These are phyloP conservation scores for Numida meleagris DNA, from an alignment of 2,113 vertebrate species.

Conservation along the genomic window DNA sequence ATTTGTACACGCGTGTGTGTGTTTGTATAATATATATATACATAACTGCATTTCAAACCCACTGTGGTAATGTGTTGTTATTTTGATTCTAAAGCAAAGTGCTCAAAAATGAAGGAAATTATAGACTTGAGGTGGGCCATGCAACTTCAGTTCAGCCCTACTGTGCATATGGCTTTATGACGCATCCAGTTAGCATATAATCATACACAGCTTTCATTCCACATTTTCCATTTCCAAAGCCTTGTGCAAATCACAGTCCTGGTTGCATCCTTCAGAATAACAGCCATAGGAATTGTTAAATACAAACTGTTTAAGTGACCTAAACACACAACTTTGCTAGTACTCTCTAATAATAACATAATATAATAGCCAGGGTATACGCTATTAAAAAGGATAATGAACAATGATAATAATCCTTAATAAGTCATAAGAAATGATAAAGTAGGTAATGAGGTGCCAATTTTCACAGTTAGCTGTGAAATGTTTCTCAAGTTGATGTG, in stretches of 20 bases:
- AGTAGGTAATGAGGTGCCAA: conserved; percentile 38
- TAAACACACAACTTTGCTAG: conserved; percentile 24
- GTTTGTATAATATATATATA: neutral
- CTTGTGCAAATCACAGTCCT: conserved; percentile 20
- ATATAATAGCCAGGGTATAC: conserved; percentile 1
- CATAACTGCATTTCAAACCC: neutral
- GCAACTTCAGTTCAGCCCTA: neutral
- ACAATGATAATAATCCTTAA: conserved; percentile 49
- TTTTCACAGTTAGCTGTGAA: conserved; percentile 50
- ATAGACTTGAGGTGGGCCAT: neutral
- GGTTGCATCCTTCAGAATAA: conserved; percentile 27
- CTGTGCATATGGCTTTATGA: neutral
- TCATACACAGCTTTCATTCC: conserved; percentile 11
- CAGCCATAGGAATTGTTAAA: conserved; percentile 33
- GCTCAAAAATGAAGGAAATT: neutral
- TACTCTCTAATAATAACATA: neutral
- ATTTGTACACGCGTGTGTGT: neutral
- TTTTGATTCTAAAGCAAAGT: neutral
- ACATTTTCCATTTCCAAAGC: conserved; percentile 29
- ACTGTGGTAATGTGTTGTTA: neutral
- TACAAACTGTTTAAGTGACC: conserved; percentile 42
- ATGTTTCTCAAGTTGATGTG: conserved; percentile 30
- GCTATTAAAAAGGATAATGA: conserved; percentile 24
- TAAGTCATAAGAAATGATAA: conserved; percentile 60
- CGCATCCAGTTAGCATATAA: neutral